These are phyloP conservation scores for Pararge aegeria DNA, from an alignment of 1,140 invertebrate species.

Conservation along the genomic window DNA sequence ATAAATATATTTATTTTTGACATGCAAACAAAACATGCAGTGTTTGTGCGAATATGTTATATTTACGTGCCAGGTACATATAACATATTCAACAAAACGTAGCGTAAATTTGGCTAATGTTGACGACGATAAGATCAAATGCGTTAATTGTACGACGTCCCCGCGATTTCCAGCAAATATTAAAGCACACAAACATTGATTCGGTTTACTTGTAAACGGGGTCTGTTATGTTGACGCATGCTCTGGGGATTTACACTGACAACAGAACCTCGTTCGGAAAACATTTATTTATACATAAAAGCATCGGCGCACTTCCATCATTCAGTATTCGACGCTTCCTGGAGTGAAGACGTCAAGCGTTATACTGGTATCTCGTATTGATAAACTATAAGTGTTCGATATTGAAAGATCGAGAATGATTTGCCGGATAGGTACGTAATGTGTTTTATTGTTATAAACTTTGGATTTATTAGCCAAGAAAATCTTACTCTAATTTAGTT, in stretches of 20 bases:
- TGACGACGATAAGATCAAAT: too few species aligned
- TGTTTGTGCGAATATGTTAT: too few species aligned
- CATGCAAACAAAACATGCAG: too few species aligned
- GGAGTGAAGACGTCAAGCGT: conserved; percentile 6
- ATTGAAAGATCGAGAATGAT: conserved; percentile 29
- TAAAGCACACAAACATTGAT: background rate
- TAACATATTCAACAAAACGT: too few species aligned
- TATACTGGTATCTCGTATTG: conserved; percentile 7
- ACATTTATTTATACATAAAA: conserved; percentile 32
- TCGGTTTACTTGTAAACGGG: conserved; percentile 10
- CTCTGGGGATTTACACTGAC: conserved; percentile 29
- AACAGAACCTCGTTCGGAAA: conserved; percentile 24
- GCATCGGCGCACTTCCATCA: conserved; percentile 1
- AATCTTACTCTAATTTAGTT: too few species aligned
- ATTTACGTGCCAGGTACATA: too few species aligned
- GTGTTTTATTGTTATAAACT: conserved; percentile 4
- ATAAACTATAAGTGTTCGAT: conserved; percentile 1
- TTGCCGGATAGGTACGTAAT: conserved; percentile 38
- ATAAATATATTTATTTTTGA: too few species aligned
- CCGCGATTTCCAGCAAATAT: too few species aligned
- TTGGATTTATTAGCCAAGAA: too few species aligned
- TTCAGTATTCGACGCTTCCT: conserved; percentile 16
- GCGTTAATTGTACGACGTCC: too few species aligned
- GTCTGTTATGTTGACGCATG: conserved; percentile 17
- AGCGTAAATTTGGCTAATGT: too few species aligned